These are phyloP conservation scores for Dicaeum eximium DNA, from an alignment of 2,113 vertebrate genomes.

Conservation along the genomic window DNA sequence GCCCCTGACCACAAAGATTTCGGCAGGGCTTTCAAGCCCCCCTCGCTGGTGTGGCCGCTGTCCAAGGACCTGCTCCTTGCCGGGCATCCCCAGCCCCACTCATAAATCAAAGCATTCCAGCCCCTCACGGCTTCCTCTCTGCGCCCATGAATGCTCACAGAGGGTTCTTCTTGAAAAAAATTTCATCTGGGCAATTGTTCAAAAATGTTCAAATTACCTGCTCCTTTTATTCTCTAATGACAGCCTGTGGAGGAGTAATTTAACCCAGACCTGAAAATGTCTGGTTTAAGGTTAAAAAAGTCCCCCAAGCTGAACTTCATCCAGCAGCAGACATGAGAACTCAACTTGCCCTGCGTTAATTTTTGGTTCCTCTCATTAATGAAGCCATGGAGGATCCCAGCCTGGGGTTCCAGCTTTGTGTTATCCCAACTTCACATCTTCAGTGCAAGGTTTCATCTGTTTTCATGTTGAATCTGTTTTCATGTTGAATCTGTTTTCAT, in stretches of 20 bases:
- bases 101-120: conserved; percentile 50
- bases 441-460: background rate
- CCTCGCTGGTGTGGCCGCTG: background rate
- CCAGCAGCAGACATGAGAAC: background rate
- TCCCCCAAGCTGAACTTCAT: background rate
- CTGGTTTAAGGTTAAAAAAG: conserved; percentile 29
- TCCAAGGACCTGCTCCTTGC: conserved; percentile 1
- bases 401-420: background rate
- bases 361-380: background rate
- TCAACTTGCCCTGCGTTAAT: background rate
- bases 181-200: conserved; percentile 41
- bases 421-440: background rate
- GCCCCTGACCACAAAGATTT: background rate
- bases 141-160: background rate
- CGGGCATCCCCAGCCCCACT: background rate
- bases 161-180: background rate
- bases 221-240: conserved; percentile 30
- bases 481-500: rapidly evolving
- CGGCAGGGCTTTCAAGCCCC: background rate
- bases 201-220: conserved; percentile 53
- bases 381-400: background rate
- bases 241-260: conserved; percentile 4
- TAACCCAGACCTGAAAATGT: conserved; percentile 28
- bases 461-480: background rate
- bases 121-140: background rate